phyloP scores from a whole-genome alignment of 2,888 invertebrate genomes.

The Pseudoips prasinana region DNA sequence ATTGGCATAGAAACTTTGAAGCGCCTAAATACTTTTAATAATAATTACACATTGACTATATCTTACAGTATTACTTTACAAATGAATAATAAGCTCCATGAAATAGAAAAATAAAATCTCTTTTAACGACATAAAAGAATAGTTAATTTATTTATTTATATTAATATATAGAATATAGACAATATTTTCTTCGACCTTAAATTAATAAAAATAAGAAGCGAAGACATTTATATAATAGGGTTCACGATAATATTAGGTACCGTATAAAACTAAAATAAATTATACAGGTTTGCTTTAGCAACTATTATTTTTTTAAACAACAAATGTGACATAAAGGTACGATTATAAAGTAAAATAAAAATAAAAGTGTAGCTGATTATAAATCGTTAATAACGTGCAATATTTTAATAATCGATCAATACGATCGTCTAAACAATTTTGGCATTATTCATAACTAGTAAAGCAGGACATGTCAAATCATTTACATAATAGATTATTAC shows the following conservation, averaged over 20 bases:
- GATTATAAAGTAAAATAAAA: conserved; percentile 1
- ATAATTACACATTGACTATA: conserved; percentile 65
- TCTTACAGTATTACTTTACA: conserved; percentile 68
- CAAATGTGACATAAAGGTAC: too few relatives aligned
- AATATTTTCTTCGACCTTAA: conserved; percentile 36
- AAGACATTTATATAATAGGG: conserved; percentile 10
- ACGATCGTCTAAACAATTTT: conserved; percentile 28
- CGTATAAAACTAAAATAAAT: neutral
- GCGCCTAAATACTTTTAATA: conserved; percentile 58
- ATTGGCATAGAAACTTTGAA: conserved; percentile 73
- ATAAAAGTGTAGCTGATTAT: conserved; percentile 7
- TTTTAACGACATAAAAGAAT: conserved; percentile 61
- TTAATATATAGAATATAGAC: conserved; percentile 40
- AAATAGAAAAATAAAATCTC: conserved; percentile 69
- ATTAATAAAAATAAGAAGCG: conserved; percentile 27
- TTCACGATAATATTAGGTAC: conserved; percentile 20
- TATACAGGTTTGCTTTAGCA: too few relatives aligned
- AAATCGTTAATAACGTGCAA: conserved; percentile 17
- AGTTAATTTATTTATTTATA: conserved; percentile 58
- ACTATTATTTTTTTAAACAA: too few relatives aligned
- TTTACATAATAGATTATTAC: conserved; percentile 26
- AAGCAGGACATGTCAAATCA: conserved; percentile 30
- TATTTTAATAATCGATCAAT: conserved; percentile 19
- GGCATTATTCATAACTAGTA: conserved; percentile 27
- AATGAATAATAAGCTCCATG: conserved; percentile 57